phyloP scores from a whole-genome alignment of 2,113 vertebrate genomes.

The Protobothrops mucrosquamatus region DNA sequence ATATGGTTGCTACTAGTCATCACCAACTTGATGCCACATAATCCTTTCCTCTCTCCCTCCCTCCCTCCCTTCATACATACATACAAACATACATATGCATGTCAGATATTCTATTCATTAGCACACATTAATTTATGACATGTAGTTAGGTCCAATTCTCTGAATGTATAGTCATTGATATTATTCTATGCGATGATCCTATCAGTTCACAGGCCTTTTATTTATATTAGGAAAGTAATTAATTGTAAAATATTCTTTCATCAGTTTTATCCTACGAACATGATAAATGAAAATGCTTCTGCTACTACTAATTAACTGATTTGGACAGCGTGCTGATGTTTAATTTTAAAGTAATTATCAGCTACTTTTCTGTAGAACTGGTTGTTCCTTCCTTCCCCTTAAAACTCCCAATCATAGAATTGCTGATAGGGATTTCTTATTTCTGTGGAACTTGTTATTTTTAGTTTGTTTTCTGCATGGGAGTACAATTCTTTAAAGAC shows the following conservation, averaged over 20 bases:
- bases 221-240: background rate
- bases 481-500: background rate
- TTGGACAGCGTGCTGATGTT: background rate
- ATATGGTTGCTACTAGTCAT: background rate
- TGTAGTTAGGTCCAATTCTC: background rate
- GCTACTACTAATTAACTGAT: background rate
- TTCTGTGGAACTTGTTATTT: constrained; percentile 16
- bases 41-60: background rate
- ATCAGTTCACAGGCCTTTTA: background rate
- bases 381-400: background rate
- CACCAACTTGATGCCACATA: background rate
- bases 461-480: background rate
- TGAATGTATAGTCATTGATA: background rate
- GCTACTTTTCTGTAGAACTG: background rate
- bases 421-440: background rate
- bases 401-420: background rate
- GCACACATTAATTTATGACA: background rate
- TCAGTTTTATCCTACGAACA: background rate
- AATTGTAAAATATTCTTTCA: background rate
- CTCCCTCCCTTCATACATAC: too few relatives aligned
- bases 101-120: background rate
- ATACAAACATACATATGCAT: too few relatives aligned
- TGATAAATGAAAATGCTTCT: background rate
- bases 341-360: background rate
- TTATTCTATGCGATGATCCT: background rate